These are phyloP conservation scores for Eubasilissa splendida DNA, from an alignment of 2,888 invertebrate species.

Conservation along the genomic window DNA sequence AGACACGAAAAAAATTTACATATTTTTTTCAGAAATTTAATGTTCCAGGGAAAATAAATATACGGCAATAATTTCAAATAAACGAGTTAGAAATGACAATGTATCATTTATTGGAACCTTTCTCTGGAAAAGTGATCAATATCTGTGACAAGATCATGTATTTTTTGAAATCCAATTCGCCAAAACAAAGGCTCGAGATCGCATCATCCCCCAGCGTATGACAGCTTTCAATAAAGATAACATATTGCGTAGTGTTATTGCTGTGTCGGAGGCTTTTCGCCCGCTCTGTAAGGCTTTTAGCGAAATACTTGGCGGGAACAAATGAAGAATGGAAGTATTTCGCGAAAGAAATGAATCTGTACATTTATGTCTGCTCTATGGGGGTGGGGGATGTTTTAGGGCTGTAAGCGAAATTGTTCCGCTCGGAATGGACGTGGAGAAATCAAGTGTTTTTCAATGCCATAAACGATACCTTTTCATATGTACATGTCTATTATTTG, in stretches of 20 bases:
- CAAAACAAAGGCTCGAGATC: constrained; percentile 46
- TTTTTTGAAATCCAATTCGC: constrained; percentile 43
- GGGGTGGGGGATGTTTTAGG: not conserved
- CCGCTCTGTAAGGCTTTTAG: constrained; percentile 7
- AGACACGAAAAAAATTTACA: too few relatives aligned
- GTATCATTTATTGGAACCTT: constrained; percentile 12
- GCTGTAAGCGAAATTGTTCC: not conserved
- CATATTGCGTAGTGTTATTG: constrained; percentile 51
- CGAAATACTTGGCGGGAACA: constrained; percentile 19
- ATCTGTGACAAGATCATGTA: constrained; percentile 47
- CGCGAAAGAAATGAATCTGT: constrained; percentile 26
- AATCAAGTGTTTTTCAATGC: too few relatives aligned
- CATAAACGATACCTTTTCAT: too few relatives aligned
- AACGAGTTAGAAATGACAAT: not conserved
- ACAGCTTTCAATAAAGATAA: constrained; percentile 56
- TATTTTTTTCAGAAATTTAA: not conserved
- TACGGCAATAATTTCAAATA: constrained; percentile 1
- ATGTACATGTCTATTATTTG: too few relatives aligned
- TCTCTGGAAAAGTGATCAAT: constrained; percentile 27
- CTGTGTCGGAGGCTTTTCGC: constrained; percentile 15
- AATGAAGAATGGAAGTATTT: constrained; percentile 19
- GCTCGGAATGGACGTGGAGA: too few relatives aligned
- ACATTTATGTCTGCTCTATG: constrained; percentile 20
- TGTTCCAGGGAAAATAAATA: too few relatives aligned
- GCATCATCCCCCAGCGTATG: constrained; percentile 41